Base-by-base conservation (phyloP, 2,888 invertebrate genomes). In the Incurvaria masculella region DNA sequence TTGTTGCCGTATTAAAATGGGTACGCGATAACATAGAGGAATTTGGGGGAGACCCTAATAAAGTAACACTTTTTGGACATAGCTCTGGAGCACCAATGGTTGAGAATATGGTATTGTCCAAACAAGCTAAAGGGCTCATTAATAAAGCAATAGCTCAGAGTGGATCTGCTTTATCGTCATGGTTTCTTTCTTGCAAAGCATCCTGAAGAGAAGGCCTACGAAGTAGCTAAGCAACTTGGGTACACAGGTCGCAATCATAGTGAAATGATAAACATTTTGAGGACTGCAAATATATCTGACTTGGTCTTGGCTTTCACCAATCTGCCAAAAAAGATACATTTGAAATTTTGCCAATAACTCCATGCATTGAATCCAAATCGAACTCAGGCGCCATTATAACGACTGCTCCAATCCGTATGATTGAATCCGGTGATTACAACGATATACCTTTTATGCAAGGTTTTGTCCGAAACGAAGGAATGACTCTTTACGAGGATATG, bases 211-310 rank as follows among this genome's bases (percentile, higher is more conserved):
- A 46, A 47, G 27, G 54, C 50, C 4, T 48, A 42, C 43, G 39
- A 66, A 66, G 62, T 72, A 63, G 53, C 66, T 68, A 54, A 60
- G 62, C 49, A 75, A 74, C 51, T 82, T 80, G 81, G 49, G 11
- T 21, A 38, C 11, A 39, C 46, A n/a, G 47, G 49, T 10, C 40
- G 33, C 5, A 43, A 49, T 26, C 21, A 44, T 2, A 27, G 44
- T 4, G 48, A 46, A 17, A 21, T 50, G 6, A 41, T 49, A n/a
- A 20, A 47, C 4, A n/a, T 23, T 33, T 21, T 52, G 10, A 16
- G 19, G 6, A 26, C 38, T 1, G 48, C 43, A 4, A 44, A 44
- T 8, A 42, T 44, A 10, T 14, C 42, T 17, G 51, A 47, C n/a
- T 46, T 52, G 42, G 42, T 49, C 1, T 19, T 27, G 16, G 48